These are phyloP conservation scores for Sarcoramphus papa DNA, from an alignment of 2,797 vertebrate species.

Conservation along the genomic window DNA sequence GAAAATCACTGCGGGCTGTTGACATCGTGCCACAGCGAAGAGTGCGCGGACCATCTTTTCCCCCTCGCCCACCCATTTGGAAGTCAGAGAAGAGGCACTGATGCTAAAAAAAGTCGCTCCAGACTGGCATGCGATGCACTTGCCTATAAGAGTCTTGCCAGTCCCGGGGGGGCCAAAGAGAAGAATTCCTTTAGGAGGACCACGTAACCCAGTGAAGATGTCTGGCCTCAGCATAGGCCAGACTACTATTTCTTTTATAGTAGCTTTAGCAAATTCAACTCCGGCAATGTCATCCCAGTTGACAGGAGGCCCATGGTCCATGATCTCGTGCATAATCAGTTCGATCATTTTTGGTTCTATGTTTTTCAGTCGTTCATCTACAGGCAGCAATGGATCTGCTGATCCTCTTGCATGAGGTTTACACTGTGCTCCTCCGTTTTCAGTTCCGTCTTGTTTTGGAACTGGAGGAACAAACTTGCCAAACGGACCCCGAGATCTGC, in stretches of 20 bases:
- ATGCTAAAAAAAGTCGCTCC: constrained; percentile 98
- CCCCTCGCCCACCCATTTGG: constrained; percentile 97
- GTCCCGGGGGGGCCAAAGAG: constrained; percentile 96
- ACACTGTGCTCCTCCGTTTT: constrained; percentile 5
- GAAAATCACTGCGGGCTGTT: constrained; percentile 96
- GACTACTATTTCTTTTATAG: constrained; percentile 96
- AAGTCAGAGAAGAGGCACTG: constrained; percentile 95
- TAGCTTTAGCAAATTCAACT: constrained; percentile 93
- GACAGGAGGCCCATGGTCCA: constrained; percentile 92
- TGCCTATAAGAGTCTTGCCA: constrained; percentile 97
- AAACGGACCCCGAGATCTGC: constrained; percentile 84
- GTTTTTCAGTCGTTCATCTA: constrained; percentile 88
- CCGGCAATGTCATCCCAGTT: constrained; percentile 96
- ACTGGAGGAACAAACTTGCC: constrained; percentile 92
- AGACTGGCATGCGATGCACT: constrained; percentile 95
- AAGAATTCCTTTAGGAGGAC: constrained; percentile 94
- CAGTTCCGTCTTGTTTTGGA: constrained; percentile 79
- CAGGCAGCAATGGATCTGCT: constrained; percentile 22
- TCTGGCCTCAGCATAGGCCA: constrained; percentile 98
- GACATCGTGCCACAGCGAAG: constrained; percentile 90
- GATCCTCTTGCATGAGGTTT: neutral
- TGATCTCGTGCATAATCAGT: constrained; percentile 94
- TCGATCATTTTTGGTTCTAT: constrained; percentile 96
- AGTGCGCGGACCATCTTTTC: constrained; percentile 97
- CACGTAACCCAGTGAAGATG: constrained; percentile 93